Evolutionary conservation across 2,888 invertebrate genomes (phyloP).

Genomic region (Thereva unica): DNA sequence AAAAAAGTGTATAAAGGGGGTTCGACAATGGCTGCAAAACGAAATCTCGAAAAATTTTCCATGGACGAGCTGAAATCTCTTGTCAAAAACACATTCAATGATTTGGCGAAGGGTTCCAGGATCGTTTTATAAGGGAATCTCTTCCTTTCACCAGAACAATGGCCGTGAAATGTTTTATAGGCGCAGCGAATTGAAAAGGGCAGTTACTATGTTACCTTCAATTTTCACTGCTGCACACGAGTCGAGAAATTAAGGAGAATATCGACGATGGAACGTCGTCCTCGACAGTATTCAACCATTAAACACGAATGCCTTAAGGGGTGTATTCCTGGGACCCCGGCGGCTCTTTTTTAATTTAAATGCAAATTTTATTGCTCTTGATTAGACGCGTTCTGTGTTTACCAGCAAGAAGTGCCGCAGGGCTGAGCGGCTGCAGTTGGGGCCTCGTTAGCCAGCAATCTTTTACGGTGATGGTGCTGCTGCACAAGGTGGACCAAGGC

Average conservation of each 20-base stretch:
- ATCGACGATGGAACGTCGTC: neutral
- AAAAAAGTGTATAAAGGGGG: too few species aligned
- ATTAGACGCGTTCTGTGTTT: conserved; percentile 13
- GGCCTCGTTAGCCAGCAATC: too few species aligned
- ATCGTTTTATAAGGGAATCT: too few species aligned
- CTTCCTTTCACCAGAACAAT: too few species aligned
- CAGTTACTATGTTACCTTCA: conserved; percentile 1
- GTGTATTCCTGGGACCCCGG: neutral
- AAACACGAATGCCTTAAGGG: conserved; percentile 1
- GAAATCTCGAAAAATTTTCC: too few species aligned
- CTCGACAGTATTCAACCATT: neutral
- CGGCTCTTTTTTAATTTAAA: conserved; percentile 28
- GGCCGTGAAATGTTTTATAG: neutral
- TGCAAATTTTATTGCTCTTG: conserved; percentile 36
- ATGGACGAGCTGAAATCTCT: too few species aligned
- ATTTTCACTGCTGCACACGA: neutral
- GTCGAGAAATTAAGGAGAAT: neutral
- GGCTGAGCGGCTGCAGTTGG: neutral
- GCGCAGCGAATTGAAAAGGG: conserved; percentile 2
- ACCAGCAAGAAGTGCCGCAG: neutral
- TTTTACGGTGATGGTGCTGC: neutral
- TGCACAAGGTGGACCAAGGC: neutral
- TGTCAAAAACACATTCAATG: too few species aligned
- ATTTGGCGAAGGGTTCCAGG: too few species aligned
- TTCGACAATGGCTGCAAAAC: too few species aligned